Evolutionary conservation across 2,113 vertebrate genomes (phyloP).

Genomic region (Phaetusa simplex): DNA sequence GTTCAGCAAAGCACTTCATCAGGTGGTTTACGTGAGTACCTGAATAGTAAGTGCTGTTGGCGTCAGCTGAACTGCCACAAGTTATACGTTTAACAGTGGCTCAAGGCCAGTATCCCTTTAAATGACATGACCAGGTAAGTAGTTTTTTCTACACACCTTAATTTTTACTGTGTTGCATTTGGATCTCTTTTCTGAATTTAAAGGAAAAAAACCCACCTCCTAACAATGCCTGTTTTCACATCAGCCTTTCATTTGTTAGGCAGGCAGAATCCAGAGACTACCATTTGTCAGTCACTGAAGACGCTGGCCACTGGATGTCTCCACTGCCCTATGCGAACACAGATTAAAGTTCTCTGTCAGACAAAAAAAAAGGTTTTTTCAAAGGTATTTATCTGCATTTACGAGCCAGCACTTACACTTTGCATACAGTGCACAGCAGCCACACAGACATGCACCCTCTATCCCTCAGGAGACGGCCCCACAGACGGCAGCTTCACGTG

Average conservation of each 20-base stretch:
- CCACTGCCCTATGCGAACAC: not conserved
- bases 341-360: not conserved
- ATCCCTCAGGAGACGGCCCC: not conserved
- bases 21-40: not conserved
- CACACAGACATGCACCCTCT: not conserved
- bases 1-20: not conserved
- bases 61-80: not conserved
- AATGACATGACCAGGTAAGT: not conserved
- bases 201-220: not conserved
- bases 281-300: not conserved
- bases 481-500: not conserved
- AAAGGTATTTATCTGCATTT: not conserved
- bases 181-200: not conserved
- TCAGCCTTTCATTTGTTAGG: not conserved
- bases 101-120: not conserved
- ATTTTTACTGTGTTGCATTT: not conserved
- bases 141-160: not conserved
- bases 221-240: not conserved
- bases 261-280: not conserved
- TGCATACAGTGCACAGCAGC: not conserved
- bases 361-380: not conserved
- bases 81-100: not conserved
- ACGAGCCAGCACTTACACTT: not conserved
- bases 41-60: not conserved
- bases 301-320: constrained; percentile 55